These are phyloP conservation scores for Notocelia uddmanniana DNA, from an alignment of 2,888 invertebrate genomes.

Conservation along the genomic window DNA sequence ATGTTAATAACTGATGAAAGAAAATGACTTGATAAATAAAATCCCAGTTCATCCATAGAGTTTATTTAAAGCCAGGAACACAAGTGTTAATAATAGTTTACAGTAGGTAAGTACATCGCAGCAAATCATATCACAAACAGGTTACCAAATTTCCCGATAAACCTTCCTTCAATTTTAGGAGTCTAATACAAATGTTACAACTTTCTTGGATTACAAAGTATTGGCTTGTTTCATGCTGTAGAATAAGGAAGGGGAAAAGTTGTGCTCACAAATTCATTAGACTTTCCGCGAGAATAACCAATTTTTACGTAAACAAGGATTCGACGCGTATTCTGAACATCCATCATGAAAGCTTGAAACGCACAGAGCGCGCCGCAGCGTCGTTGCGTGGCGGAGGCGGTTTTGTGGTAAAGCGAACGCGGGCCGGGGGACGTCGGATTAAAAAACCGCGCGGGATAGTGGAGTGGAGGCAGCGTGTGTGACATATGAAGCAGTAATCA, in stretches of 20 bases:
- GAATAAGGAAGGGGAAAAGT: constrained; percentile 24
- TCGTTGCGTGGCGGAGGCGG: too few relatives aligned
- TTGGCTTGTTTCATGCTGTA: background rate
- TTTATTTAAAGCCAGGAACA: constrained; percentile 83
- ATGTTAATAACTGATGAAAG: too few relatives aligned
- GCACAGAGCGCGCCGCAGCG: too few relatives aligned
- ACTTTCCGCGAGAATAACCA: constrained; percentile 4
- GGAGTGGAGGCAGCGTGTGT: too few relatives aligned
- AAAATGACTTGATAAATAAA: constrained; percentile 37
- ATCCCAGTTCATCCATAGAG: constrained; percentile 60
- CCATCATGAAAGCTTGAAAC: too few relatives aligned
- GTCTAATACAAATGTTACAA: background rate
- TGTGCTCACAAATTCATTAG: constrained; percentile 3
- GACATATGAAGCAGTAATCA: too few relatives aligned
- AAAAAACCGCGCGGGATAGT: too few relatives aligned
- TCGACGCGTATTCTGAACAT: background rate
- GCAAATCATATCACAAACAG: constrained; percentile 50
- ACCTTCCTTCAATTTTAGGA: constrained; percentile 1
- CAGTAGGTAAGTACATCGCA: constrained; percentile 55
- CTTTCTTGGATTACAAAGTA: constrained; percentile 8
- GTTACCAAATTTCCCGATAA: constrained; percentile 19
- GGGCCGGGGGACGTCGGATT: too few relatives aligned
- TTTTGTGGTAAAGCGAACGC: too few relatives aligned
- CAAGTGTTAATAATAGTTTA: constrained; percentile 70
- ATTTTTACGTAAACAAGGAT: background rate